Percentiles rank a stretch among this genome's conserved stretches.
Conservation (phyloP, 2,113 vertebrate species). For the Chaetops frenatus region DNA sequence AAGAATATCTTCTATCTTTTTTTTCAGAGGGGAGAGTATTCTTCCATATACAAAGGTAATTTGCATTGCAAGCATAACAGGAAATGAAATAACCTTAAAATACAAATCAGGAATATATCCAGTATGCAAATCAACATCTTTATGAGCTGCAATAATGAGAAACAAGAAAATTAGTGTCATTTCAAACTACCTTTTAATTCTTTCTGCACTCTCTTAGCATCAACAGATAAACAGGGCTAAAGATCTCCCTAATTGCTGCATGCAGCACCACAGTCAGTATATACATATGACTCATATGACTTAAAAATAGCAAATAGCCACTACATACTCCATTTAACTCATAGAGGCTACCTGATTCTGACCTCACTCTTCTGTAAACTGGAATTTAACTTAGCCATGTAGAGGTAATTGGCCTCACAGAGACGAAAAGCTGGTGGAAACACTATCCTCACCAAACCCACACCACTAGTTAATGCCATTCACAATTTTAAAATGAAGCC, state of each 20-base stretch:
- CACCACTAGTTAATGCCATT: fast-evolving
- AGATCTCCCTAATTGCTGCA: background rate
- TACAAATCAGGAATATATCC: background rate
- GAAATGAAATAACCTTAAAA: slow-evolving; percentile 23
- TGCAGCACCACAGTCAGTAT: background rate
- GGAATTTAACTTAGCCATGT: background rate
- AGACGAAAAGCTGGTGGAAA: background rate
- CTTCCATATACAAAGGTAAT: background rate
- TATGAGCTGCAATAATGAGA: background rate
- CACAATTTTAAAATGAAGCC: background rate
- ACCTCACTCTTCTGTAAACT: background rate
- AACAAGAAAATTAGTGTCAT: background rate
- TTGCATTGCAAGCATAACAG: background rate
- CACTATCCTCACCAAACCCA: background rate
- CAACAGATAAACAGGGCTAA: background rate
- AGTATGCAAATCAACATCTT: slow-evolving; percentile 15
- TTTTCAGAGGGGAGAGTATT: background rate
- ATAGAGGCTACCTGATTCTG: background rate
- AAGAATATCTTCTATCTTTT: background rate
- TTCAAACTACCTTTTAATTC: slow-evolving; percentile 18
- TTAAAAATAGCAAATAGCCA: background rate
- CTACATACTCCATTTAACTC: background rate
- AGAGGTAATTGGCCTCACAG: fast-evolving
- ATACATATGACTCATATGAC: background rate
- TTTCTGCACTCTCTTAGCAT: background rate